Conservation (phyloP, 2,113 vertebrate genomes). For the Orthonyx spaldingii region DNA sequence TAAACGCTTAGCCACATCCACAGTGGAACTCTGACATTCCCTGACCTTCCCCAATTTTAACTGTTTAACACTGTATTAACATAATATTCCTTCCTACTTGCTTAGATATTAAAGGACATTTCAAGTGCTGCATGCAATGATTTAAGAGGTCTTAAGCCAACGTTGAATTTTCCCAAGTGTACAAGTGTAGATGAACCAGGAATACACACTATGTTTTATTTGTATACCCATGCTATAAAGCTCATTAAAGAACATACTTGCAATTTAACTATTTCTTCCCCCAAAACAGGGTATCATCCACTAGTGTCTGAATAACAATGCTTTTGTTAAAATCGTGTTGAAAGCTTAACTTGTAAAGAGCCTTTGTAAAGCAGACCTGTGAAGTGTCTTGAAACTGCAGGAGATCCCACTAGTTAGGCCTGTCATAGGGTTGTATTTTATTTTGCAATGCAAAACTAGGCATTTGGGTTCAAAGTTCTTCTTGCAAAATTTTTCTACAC, state of each 20-base stretch:
- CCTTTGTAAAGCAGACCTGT: neutral
- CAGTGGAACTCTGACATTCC: neutral
- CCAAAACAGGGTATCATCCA: neutral
- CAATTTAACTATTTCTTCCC: neutral
- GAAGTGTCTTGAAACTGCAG: neutral
- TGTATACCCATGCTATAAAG: neutral
- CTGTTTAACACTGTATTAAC: conserved; percentile 16
- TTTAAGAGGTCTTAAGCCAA: neutral
- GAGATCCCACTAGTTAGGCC: neutral
- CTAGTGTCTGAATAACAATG: neutral
- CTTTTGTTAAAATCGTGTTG: neutral
- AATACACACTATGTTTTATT: neutral
- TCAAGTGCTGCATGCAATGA: neutral
- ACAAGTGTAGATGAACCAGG: neutral
- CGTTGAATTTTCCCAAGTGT: neutral
- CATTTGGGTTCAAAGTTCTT: neutral
- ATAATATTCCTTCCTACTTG: conserved; percentile 14
- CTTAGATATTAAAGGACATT: neutral
- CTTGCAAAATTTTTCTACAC: neutral
- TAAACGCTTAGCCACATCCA: neutral
- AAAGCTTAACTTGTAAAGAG: neutral
- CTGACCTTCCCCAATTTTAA: conserved; percentile 24
- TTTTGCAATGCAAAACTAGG: neutral
- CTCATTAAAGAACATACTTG: neutral
- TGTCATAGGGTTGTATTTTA: neutral